Evolutionary conservation across 2,797 vertebrate genomes (phyloP), one percentile per base, ranked within the genome.

Genomic region (Gymnodraco acuticeps): DNA sequence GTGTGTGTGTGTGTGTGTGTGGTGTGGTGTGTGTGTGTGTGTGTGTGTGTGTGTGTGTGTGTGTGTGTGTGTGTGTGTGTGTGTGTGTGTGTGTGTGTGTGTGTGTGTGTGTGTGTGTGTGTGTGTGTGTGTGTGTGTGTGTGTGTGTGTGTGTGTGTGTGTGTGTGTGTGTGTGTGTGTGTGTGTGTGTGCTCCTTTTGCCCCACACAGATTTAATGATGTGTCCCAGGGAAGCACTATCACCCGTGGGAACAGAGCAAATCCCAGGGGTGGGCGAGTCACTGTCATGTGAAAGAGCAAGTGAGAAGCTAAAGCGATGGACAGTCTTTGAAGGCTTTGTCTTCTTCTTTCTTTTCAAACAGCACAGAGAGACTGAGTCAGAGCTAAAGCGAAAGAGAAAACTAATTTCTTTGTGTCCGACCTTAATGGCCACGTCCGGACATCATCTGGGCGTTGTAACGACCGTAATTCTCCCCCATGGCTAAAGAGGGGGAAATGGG

Each of bases 161-260:
- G 54, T 48, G 33, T 67, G 20, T 55, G 52, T 64, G 42, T 68
- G 51, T 33, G 8, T 55, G 45, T 16, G 46, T 27, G 27, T 27
- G 27, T 27, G 27, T 27, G 27, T 27, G 27, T 73, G 69, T 42
- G 77, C 80, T 76, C 64, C 58, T 43, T 56, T 73, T 56, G 56
- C 46, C 80, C 70, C 72, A 74, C 80, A 75, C 82, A 77, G 55
- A 82, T 87, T 87, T 86, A 86, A 92, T 93, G 78, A 87, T 88
- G 84, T 81, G 75, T 83, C 82, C 81, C 64, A 63, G 82, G 78
- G 82, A 83, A 77, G 70, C 53, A 16, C 64, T 46, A n/a, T 82
- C 75, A 77, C 90, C 88, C 81, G 73, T 78, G 88, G 87, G 90
- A 88, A 89, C 60, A 75, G 54, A 65, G 71, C 69, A 70, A 73